Evolutionary conservation across 2,888 invertebrate genomes (phyloP).

Genomic region (Cephus nigrinus): DNA sequence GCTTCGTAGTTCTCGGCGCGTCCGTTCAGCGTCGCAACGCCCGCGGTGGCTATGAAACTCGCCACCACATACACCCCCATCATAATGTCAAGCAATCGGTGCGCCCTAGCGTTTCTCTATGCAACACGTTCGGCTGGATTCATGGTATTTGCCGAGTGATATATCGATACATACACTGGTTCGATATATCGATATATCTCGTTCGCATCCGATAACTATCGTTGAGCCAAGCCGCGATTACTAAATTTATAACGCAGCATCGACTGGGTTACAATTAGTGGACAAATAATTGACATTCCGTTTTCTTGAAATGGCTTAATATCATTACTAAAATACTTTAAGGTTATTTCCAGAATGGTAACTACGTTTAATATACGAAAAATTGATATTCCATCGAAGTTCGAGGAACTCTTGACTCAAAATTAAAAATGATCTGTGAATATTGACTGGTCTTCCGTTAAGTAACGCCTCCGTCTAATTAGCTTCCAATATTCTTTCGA

Average conservation of each 20-base stretch:
- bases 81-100: background rate
- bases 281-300: background rate
- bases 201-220: too few species aligned
- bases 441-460: conserved; percentile 24
- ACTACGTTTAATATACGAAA: background rate
- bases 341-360: background rate
- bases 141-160: background rate
- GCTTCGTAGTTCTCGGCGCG: conserved; percentile 55
- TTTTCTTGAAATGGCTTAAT: background rate
- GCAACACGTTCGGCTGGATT: background rate
- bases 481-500: conserved; percentile 43
- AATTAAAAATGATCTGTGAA: background rate
- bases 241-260: too few species aligned
- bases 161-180: background rate
- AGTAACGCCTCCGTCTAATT: conserved; percentile 48
- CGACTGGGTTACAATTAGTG: background rate
- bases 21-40: conserved; percentile 63
- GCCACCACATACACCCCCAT: background rate
- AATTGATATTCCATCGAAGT: background rate
- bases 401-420: background rate
- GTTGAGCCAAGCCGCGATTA: too few species aligned
- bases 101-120: background rate
- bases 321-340: background rate
- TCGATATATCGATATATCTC: too few species aligned
- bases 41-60: conserved; percentile 26